Percentiles rank a stretch among this genome's conserved stretches.
These are phyloP conservation scores for Pseudanteris insignis DNA, from an alignment of 2,888 invertebrate species.

Conservation along the genomic window DNA sequence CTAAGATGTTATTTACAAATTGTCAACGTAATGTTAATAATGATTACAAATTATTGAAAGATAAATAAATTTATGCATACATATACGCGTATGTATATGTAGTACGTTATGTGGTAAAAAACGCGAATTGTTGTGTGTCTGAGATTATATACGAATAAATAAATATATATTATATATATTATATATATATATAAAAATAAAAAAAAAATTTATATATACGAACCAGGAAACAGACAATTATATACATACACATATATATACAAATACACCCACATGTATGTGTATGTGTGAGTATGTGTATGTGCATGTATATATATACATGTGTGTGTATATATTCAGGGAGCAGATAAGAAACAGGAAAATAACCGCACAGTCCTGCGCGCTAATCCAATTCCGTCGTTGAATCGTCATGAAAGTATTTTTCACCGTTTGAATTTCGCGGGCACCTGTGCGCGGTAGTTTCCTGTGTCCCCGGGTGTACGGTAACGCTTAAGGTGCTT, in stretches of 20 bases:
- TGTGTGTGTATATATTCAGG: no score
- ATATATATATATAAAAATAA: slow-evolving; percentile 46
- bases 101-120: slow-evolving; percentile 64
- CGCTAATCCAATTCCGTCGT: no score
- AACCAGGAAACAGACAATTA: slow-evolving; percentile 12
- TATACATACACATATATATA: no score
- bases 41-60: slow-evolving; percentile 60
- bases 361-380: no score
- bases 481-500: slow-evolving; percentile 51
- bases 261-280: no score
- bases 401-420: no score
- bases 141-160: no score
- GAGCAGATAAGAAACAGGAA: no score
- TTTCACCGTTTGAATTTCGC: slow-evolving; percentile 48
- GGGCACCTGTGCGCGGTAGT: slow-evolving; percentile 33
- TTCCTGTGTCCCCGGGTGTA: slow-evolving; percentile 55
- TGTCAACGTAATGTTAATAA: slow-evolving; percentile 60
- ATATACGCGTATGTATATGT: slow-evolving; percentile 62
- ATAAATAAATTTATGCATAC: slow-evolving; percentile 53
- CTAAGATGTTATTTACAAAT: slow-evolving; percentile 65
- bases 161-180: no score
- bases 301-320: no score
- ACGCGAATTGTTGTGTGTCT: slow-evolving; percentile 63
- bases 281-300: no score
- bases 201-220: slow-evolving; percentile 19